phyloP scores from a whole-genome alignment of 37 sponge, comb jelly and placozoan genomes.

The Ephydatia muelleri region DNA sequence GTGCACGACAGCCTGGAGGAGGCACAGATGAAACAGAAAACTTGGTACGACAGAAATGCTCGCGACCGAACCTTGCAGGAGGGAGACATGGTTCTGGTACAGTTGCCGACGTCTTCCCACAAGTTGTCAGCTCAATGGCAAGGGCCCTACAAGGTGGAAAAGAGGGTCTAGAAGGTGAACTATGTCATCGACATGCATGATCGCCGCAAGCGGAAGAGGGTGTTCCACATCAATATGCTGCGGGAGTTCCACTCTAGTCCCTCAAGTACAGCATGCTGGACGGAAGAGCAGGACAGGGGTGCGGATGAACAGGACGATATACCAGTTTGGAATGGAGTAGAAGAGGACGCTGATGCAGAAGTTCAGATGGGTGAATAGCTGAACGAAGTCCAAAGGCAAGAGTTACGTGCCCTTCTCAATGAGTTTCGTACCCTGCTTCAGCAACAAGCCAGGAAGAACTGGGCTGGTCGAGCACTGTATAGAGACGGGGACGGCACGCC shows the following conservation, averaged over 20 bases:
- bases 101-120: constrained; percentile 8
- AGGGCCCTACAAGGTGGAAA: neutral
- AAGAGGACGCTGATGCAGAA: no score
- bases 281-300: no score
- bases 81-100: constrained; percentile 29
- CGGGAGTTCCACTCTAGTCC: neutral
- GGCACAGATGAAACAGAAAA: constrained; percentile 23
- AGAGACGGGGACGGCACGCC: constrained; percentile 17
- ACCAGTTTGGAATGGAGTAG: no score
- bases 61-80: neutral
- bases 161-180: constrained; percentile 6
- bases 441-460: constrained; percentile 37
- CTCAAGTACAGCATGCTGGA: no score
- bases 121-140: constrained; percentile 15
- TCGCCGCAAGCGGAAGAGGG: neutral
- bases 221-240: neutral
- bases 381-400: no score
- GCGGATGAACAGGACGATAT: no score
- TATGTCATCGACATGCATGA: constrained; percentile 17
- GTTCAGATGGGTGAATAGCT: no score
- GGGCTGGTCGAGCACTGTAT: constrained; percentile 12
- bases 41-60: constrained; percentile 25
- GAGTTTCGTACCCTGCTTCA: no score
- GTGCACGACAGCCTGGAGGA: constrained; percentile 2
- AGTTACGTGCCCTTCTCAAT: no score